Conservation (phyloP, 2,888 invertebrate species). For the Leptinotarsa juncta region DNA sequence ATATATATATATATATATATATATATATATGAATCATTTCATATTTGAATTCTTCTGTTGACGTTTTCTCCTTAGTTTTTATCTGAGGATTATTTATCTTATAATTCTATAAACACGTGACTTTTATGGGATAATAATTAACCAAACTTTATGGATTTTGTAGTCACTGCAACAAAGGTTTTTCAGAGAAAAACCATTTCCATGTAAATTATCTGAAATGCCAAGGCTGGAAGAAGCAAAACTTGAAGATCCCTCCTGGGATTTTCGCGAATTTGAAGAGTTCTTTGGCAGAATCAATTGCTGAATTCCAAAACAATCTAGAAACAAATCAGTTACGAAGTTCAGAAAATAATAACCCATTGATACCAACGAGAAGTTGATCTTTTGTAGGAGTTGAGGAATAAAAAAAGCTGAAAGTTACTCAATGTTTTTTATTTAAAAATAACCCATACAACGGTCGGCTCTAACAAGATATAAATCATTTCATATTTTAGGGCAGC, state of each 20-base stretch:
- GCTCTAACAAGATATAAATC: conserved; percentile 66
- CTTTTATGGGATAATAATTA: too few species aligned
- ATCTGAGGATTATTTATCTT: too few species aligned
- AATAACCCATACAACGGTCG: conserved; percentile 66
- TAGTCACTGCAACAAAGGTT: conserved; percentile 81
- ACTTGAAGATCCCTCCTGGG: conserved; percentile 44
- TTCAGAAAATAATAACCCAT: too few species aligned
- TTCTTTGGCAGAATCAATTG: conserved; percentile 48
- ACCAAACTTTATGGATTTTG: background rate
- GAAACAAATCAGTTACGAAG: too few species aligned
- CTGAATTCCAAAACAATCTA: conserved; percentile 27
- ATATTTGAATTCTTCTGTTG: too few species aligned
- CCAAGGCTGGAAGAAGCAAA: conserved; percentile 71
- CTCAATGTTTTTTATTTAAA: conserved; percentile 63
- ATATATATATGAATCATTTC: too few species aligned
- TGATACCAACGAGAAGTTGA: too few species aligned
- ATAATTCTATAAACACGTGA: too few species aligned
- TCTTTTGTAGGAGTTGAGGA: conserved; percentile 2
- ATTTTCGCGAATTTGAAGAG: conserved; percentile 57
- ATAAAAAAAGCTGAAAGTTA: conserved; percentile 33
- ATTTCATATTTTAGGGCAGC: conserved; percentile 59
- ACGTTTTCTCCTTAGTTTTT: too few species aligned
- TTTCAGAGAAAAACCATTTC: conserved; percentile 77
- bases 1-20: conserved; percentile 65
- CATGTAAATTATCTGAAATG: conserved; percentile 74